Conservation (phyloP, 2,113 vertebrate species). For the Circaetus cinerascens region DNA sequence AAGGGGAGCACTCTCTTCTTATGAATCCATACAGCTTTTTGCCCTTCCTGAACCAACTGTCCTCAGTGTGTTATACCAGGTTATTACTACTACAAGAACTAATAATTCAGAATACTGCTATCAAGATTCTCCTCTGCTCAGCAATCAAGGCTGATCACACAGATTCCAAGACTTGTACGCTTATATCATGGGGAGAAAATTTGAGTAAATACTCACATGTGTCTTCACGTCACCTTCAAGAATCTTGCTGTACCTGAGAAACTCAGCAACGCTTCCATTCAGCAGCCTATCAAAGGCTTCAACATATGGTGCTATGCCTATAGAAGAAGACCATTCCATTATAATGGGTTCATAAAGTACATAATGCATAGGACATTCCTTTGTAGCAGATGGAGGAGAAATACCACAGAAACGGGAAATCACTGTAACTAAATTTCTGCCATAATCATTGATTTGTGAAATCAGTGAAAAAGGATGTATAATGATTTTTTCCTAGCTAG, state of each 20-base stretch:
- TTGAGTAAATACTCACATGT: slow-evolving; percentile 83
- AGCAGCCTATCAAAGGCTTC: slow-evolving; percentile 89
- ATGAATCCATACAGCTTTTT: background rate
- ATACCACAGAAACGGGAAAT: background rate
- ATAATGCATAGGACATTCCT: background rate
- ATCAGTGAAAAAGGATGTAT: background rate
- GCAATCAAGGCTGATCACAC: background rate
- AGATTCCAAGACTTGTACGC: background rate
- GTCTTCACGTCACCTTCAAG: slow-evolving; percentile 90
- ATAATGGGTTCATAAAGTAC: background rate
- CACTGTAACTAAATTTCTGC: background rate
- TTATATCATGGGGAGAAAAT: background rate
- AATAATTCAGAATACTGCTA: background rate
- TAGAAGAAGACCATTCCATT: slow-evolving; percentile 7
- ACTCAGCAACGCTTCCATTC: slow-evolving; percentile 83
- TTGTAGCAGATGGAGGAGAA: background rate
- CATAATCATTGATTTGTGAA: background rate
- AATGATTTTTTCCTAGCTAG: background rate
- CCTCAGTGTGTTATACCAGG: background rate
- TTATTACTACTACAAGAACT: background rate
- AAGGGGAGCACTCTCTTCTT: background rate
- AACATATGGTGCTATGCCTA: slow-evolving; percentile 81
- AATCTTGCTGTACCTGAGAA: slow-evolving; percentile 84
- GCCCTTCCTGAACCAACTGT: background rate
- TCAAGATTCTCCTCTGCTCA: background rate